Base-by-base conservation (phyloP, 2,113 vertebrate genomes). In the Dolichallabes microphthalmus region DNA sequence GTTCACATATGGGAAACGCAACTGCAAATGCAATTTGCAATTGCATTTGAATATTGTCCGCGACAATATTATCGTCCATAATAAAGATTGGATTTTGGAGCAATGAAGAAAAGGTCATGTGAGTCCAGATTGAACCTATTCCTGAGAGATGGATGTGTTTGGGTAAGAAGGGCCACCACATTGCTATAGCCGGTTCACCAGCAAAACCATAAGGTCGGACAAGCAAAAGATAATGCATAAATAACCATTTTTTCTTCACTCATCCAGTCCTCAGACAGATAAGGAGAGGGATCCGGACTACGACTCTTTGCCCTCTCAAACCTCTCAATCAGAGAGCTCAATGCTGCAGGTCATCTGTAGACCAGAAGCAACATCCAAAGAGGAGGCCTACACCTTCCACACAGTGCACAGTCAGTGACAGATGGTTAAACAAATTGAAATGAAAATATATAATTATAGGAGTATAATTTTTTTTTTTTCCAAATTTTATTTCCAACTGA, bases 291-390 rank as follows among this genome's bases (percentile, higher is more conserved):
- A 98, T 84, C 97, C 97, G 30, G 97, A 98, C 92, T 99, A 98
- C 76, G 95, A 98, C 71, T 97, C 97, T 30, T 95, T 97, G 87
- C 94, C 94, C 12, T 94, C 94, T 0, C 94, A 96, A 86, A 94
- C 95, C 0, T 98, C 98, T 71, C 98, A 98, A 87, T 97, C 97
- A 66, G 98, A 99, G 88, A 98, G 97, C 88, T 98, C 97, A 75
- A 96, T 98, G 94, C 91, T 99, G 91, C 97, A 99, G 95, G 96
- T 99, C 90, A 97, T 99, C 94, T 98, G 97, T 87, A 96, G 97
- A 91, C 97, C 97, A 15, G 97, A 98, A 82, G 96, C 96, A 0
- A 98, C 96, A 27, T 94, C 91, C 85, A 95, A 95, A 89, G 95
- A 95, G 86, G 94, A 95, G 1, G 94, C 92, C 14, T 95, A 95